Evolutionary conservation across 2,888 invertebrate species (phyloP), one percentile per base, ranked within the genome.

Genomic region (Nymphalis urticae): DNA sequence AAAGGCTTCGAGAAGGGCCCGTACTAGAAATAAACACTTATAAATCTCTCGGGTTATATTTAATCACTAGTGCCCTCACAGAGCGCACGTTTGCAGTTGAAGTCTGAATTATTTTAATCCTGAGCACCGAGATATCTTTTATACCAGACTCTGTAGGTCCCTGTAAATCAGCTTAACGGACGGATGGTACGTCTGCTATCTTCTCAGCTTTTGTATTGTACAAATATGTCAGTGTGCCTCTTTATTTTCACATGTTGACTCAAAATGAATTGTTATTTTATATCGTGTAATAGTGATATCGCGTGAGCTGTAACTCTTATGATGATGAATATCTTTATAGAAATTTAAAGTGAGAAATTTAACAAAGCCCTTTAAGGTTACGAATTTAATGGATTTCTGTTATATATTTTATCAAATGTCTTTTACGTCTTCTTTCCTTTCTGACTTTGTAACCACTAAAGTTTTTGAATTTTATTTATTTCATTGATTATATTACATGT

Each of bases 11-110:
- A 63, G 74, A 74, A 77, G 80, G 79, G 76, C 80, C 75, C 76
- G 76, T 76, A 79, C 82, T 82, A 81, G 86, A 85, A 89, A 89
- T 90, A 89, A 89, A 87, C 89, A 87, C 90, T 85, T 90, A 90
- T 92, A 92, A 91, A 92, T 92, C 90, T 90, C 82, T 75, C 80
- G 82, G 83, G 85, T 88, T 86, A 87, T 86, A 90, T 92, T 91
- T 91, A 91, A 91, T 91, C 89, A 90, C 86, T 80, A 73, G 79
- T 82, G 85, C 82, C 83, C 86, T 86, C 86, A 85, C 85, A 84
- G 84, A 84, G 83, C 79, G 87, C 87, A 87, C 86, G 87, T 85
- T 88, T 84, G 85, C 82, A 88, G 83, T 84, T 84, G 83, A 85
- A 87, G 79, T 77, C 82, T 86, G 86, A 86, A 88, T 89, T 86